phyloP scores from a whole-genome alignment of 2,113 vertebrate species.

The Ictidomys tridecemlineatus region DNA sequence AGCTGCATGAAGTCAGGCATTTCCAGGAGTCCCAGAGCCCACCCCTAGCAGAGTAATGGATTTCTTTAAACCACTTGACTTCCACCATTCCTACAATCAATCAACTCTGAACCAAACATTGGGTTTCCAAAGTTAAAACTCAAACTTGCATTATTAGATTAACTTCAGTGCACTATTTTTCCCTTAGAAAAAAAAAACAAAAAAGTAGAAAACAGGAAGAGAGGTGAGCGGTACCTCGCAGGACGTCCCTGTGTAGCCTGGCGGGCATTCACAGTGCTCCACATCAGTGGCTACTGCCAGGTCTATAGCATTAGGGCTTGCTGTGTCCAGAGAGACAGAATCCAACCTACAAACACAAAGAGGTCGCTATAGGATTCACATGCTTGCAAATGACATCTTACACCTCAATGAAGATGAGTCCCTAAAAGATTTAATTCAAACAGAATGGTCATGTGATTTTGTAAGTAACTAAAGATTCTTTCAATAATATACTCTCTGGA shows the following conservation, averaged over 20 bases:
- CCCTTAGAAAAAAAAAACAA: neutral
- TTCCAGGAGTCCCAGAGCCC: neutral
- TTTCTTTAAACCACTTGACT: neutral
- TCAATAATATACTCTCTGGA: neutral
- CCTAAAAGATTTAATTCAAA: neutral
- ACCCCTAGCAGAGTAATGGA: neutral
- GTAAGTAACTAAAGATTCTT: neutral
- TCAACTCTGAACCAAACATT: neutral
- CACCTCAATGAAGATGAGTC: neutral
- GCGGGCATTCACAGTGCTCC: conserved; percentile 96
- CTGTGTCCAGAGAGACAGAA: conserved; percentile 91
- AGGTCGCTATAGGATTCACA: neutral
- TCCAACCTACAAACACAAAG: conserved; percentile 87
- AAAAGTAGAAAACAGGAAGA: neutral
- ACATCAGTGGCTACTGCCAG: conserved; percentile 88
- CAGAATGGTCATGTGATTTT: neutral
- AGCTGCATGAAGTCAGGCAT: no score
- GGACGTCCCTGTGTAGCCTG: conserved; percentile 94
- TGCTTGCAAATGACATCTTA: fast-evolving
- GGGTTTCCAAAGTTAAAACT: neutral
- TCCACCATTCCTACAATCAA: neutral
- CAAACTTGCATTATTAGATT: neutral
- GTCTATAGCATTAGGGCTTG: conserved; percentile 86
- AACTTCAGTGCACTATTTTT: no score
- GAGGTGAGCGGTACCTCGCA: conserved; percentile 92